Evolutionary conservation across 2,888 invertebrate genomes (phyloP).

Genomic region (Thumatha senex): DNA sequence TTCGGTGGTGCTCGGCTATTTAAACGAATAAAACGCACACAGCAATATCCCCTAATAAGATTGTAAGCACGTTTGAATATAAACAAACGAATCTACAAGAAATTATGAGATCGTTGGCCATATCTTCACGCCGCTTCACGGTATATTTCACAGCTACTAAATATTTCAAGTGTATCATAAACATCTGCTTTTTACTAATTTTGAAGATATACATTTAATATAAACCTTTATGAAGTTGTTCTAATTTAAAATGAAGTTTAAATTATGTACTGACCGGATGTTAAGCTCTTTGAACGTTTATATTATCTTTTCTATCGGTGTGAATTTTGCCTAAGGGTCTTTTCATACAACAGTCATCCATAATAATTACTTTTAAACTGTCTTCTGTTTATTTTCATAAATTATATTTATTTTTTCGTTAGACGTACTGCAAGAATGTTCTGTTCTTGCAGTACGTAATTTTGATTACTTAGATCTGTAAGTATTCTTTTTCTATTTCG

Average conservation of each 20-base stretch:
- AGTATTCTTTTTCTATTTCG: too few relatives aligned
- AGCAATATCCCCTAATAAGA: conserved; percentile 33
- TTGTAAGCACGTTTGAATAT: conserved; percentile 33
- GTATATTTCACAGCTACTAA: not conserved
- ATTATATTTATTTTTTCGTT: not conserved
- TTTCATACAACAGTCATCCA: not conserved
- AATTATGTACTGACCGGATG: not conserved
- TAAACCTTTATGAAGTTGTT: not conserved
- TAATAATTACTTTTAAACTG: not conserved
- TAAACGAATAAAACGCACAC: conserved; percentile 25
- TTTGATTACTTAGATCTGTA: too few relatives aligned
- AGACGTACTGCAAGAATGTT: too few relatives aligned
- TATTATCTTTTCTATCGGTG: not conserved
- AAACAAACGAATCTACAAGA: conserved; percentile 28
- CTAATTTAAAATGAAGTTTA: not conserved
- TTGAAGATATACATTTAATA: not conserved
- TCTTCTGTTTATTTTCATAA: not conserved
- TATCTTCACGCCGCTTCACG: conserved; percentile 19
- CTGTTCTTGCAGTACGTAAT: too few relatives aligned
- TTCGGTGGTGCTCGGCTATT: conserved; percentile 16
- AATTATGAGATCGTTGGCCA: conserved; percentile 33
- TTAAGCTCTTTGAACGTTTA: too few relatives aligned
- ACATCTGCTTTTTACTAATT: not conserved
- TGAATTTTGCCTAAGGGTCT: not conserved
- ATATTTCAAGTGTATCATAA: conserved; percentile 3